phyloP scores from a whole-genome alignment of 2,888 invertebrate genomes.

The Caenorhabditis sp. region DNA sequence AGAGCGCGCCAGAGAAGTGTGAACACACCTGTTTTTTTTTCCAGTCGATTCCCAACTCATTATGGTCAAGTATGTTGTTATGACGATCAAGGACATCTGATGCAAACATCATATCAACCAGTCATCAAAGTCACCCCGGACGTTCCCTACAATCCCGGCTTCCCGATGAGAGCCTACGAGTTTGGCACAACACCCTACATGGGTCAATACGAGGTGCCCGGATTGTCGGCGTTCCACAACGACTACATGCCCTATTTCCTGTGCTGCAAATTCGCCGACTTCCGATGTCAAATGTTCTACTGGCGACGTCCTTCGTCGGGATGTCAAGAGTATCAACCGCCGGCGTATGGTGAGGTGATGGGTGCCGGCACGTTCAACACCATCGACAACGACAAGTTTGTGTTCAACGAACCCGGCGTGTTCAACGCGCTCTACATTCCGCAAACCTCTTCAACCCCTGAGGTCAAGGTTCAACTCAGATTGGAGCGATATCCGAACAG shows the following conservation, averaged over 20 bases:
- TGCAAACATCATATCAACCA: constrained; percentile 92
- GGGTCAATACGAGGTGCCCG: constrained; percentile 91
- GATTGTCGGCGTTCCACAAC: constrained; percentile 92
- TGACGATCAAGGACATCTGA: constrained; percentile 86
- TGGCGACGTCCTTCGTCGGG: constrained; percentile 89
- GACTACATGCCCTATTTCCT: constrained; percentile 92
- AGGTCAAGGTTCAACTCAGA: constrained; percentile 67
- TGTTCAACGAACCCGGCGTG: constrained; percentile 93
- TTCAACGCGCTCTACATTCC: constrained; percentile 80
- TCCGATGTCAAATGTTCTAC: constrained; percentile 91
- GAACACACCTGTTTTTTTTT: no score
- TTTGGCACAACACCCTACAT: constrained; percentile 90
- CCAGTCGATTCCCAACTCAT: constrained; percentile 68
- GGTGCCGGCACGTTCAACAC: constrained; percentile 94
- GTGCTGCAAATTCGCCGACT: constrained; percentile 92
- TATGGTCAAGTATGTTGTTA: constrained; percentile 95
- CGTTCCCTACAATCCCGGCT: constrained; percentile 68
- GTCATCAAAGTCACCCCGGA: constrained; percentile 63
- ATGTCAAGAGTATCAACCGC: constrained; percentile 92
- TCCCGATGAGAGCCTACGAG: constrained; percentile 76
- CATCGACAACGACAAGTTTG: constrained; percentile 88
- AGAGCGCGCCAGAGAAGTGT: no score
- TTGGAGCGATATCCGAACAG: constrained; percentile 69
- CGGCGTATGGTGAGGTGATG: constrained; percentile 83
- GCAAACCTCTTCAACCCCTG: constrained; percentile 57